Evolutionary conservation across 2,888 invertebrate genomes (phyloP), one percentile per base, ranked within the genome.

Genomic region (Erebia palarica): DNA sequence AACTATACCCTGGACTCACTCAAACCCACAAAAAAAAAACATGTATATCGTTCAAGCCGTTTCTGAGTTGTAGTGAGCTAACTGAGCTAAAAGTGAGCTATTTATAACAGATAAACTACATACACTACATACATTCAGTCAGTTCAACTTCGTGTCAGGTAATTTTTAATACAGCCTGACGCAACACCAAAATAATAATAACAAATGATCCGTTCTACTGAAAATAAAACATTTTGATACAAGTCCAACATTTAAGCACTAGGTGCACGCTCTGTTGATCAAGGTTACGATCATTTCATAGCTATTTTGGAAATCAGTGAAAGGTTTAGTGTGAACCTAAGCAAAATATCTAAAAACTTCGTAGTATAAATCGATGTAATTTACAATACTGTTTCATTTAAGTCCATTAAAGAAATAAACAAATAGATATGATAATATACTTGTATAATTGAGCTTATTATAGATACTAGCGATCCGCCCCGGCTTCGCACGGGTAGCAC

Each of bases 241-340:
- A 44, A 44, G 36, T 16, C 16, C 16, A 65, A 42, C 1, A n/a
- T 47, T 44, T 18, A 47, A 58, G 5, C 36, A 36, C 36, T 36
- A 36, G 36, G 21, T 66, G 11, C 44, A 58, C 44, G 65, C 57
- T 66, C 44, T 18, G 66, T 18, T 47, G 66, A 66, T 16, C 65
- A 65, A 58, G 57, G 57, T 58, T 42, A 65, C 10, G 42, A 44
- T 64, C 57, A 55, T 44, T 57, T 57, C 65, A 18, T 65, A 55
- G 53, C 65, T 65, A 55, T 57, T 65, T 66, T 47, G 47, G 57
- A 66, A 42, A 57, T 21, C 57, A 44, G 66, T 47, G 66, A 66
- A 66, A 66, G 66, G 66, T 14, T 65, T 44, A 21, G 36, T 14
- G 36, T n/a, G 27, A 16, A 53, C 14, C 4, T 27, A 65, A 53